phyloP scores from a whole-genome alignment of 2,113 vertebrate species.

The Cochlearius cochlearius region DNA sequence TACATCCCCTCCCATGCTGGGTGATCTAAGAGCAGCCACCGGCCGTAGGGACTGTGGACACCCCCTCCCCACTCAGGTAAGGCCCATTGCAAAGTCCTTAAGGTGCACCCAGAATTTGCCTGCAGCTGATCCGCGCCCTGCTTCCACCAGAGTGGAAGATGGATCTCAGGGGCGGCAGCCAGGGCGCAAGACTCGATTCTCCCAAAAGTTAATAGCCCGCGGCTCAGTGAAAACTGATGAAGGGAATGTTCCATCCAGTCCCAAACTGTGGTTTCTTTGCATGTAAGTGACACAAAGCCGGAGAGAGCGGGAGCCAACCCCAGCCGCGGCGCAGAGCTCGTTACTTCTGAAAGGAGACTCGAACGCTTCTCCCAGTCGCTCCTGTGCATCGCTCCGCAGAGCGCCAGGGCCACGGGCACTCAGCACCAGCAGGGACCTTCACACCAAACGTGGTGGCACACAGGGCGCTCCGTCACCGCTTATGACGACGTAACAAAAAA shows the following conservation, averaged over 20 bases:
- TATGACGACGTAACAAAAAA: background rate
- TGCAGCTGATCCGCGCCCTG: background rate
- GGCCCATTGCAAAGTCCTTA: background rate
- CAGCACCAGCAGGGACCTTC: background rate
- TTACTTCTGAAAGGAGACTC: background rate
- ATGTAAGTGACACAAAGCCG: background rate
- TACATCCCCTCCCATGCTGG: accelerated
- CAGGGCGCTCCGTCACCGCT: background rate
- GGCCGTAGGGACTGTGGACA: background rate
- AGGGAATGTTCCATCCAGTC: background rate
- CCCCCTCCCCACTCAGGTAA: background rate
- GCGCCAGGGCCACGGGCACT: accelerated
- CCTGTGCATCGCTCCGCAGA: background rate
- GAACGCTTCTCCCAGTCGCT: accelerated
- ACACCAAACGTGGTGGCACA: background rate
- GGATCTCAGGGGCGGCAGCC: background rate
- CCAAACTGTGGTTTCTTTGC: background rate
- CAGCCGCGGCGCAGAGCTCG: accelerated
- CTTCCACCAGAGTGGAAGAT: accelerated
- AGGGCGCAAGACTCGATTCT: background rate
- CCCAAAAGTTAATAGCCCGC: background rate
- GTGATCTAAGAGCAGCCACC: background rate
- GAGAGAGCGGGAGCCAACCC: background rate
- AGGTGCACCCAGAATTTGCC: accelerated
- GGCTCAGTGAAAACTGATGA: background rate